These are phyloP conservation scores for Deilephila elpenor DNA, from an alignment of 2,888 invertebrate species.

Conservation along the genomic window DNA sequence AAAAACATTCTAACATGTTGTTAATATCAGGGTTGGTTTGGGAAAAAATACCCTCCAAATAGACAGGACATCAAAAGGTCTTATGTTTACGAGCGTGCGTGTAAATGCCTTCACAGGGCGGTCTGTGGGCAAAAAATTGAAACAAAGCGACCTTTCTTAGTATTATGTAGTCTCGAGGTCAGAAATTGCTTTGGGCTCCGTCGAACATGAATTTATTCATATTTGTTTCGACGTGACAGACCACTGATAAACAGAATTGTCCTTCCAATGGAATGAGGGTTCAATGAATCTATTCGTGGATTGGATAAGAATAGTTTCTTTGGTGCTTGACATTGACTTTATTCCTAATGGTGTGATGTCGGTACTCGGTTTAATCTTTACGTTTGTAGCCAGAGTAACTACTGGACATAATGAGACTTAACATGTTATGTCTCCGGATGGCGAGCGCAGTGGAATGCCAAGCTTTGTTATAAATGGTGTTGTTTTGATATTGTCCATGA, in stretches of 20 bases:
- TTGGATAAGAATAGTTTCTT: too few species aligned
- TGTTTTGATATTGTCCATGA: too few species aligned
- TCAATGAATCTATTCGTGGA: too few species aligned
- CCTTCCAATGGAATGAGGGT: not conserved
- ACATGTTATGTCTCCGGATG: too few species aligned
- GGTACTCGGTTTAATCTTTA: too few species aligned
- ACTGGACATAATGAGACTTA: too few species aligned
- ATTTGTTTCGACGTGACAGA: not conserved
- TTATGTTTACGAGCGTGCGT: constrained; percentile 7
- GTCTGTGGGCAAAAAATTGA: constrained; percentile 10
- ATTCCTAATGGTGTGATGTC: too few species aligned
- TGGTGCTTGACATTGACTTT: too few species aligned
- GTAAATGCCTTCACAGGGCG: constrained; percentile 8
- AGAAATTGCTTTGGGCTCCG: not conserved
- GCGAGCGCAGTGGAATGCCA: too few species aligned
- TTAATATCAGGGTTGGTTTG: constrained; percentile 10
- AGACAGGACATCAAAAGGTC: constrained; percentile 15
- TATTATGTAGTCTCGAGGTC: constrained; percentile 17
- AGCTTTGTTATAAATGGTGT: too few species aligned
- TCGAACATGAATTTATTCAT: not conserved
- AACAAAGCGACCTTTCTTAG: constrained; percentile 4
- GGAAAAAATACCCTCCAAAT: not conserved
- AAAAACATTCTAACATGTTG: constrained; percentile 9
- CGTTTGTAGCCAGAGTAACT: too few species aligned
- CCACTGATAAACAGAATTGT: not conserved